Base-by-base conservation (phyloP, 2,797 vertebrate species). In the Poecilia gillii region DNA sequence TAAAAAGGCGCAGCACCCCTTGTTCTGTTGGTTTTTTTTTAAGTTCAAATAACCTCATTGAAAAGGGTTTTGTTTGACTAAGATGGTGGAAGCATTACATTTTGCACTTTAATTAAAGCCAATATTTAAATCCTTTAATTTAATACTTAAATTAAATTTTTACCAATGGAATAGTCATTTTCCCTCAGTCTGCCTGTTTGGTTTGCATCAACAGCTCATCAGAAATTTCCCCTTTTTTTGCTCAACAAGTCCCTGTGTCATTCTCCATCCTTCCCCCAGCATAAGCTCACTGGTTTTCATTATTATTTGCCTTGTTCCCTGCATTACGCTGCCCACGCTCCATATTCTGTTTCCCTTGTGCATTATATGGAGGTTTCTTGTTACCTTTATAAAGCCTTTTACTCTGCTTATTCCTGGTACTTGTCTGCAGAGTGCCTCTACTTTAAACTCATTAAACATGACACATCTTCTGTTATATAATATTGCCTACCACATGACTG, bases 1-100 rank as follows among this genome's bases (percentile, higher is more conserved):
- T 89, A 89, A 89, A 93, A 89, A 89, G 62, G 41, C 16, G 57
- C 46, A 39, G 14, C 73, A 70, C 46, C 72, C 51, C 73, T 79
- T 81, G 16, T 45, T 66, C 47, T 82, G 43, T 71, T 39, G 41
- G 31, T 0, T 23, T 23, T 57, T 28, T 6, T 0, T 55, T 8
- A 18, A 18, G n/a, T 16, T 64, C 4, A 51, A 72, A 49, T 16
- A 47, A 31, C 5, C 13, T 74, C 12, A 12, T 43, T 43, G 23
- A 14, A 43, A 43, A 70, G 9, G 5, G 25, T 71, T 71, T 45
- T 68, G 9, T 41, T 68, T 12, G 8, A 25, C 11, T 68, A 14
- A 25, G 36, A 25, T 23, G 64, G 36, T 13, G 64, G 39, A 70
- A 45, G 23, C 5, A 45, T 71, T 16, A 28, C 16, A 71, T 14